Evolutionary conservation across 2,113 vertebrate species (phyloP).

Genomic region (Equus przewalskii): DNA sequence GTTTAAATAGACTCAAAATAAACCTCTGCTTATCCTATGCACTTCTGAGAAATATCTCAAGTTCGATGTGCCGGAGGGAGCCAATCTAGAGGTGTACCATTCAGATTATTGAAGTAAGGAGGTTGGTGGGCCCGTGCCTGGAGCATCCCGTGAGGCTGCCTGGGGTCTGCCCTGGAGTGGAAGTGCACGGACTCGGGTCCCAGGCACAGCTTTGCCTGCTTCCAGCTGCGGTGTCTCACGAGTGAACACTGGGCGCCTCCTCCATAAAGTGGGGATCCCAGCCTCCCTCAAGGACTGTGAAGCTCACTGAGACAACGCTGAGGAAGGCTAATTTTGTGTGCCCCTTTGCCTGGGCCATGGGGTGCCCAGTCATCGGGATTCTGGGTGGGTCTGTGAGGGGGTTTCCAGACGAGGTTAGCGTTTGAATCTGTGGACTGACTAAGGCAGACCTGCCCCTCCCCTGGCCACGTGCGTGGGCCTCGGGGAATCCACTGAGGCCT

Average conservation of each 20-base stretch:
- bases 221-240: neutral
- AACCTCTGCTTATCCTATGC: neutral
- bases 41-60: neutral
- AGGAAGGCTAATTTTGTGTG: neutral
- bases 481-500: neutral
- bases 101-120: neutral
- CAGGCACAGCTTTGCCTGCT: neutral
- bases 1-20: neutral
- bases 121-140: neutral
- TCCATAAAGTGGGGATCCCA: neutral
- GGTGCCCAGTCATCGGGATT: neutral
- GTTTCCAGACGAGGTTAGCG: neutral
- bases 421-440: neutral
- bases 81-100: neutral
- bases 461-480: neutral
- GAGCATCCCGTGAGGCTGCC: accelerated
- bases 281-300: neutral
- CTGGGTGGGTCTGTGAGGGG: neutral
- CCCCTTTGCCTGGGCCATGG: neutral
- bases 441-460: neutral
- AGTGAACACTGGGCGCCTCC: neutral
- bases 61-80: neutral
- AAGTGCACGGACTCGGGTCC: neutral
- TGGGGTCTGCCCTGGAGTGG: neutral
- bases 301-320: neutral